Evolutionary conservation across 2,888 invertebrate species (phyloP).

Genomic region (Globia sparganii): DNA sequence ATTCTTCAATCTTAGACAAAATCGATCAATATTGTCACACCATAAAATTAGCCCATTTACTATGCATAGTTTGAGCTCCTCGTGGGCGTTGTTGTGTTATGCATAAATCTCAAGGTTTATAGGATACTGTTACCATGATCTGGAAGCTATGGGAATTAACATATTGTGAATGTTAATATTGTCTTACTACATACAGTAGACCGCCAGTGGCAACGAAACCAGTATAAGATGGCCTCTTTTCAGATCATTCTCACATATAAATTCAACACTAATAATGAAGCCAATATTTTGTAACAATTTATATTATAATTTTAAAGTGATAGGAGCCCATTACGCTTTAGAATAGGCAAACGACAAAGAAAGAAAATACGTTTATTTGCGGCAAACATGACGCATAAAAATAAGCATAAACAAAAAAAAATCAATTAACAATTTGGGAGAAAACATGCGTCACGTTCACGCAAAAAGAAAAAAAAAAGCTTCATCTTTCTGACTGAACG

Average conservation of each 20-base stretch:
- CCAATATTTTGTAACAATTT: too few relatives aligned
- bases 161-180: conserved; percentile 7
- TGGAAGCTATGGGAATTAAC: conserved; percentile 23
- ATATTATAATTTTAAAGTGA: too few relatives aligned
- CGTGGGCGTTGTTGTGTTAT: conserved; percentile 31
- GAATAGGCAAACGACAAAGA: neutral
- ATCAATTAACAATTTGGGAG: too few relatives aligned
- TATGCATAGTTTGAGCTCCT: conserved; percentile 39
- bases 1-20: neutral
- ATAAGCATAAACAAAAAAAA: too few relatives aligned
- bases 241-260: too few relatives aligned
- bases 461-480: too few relatives aligned
- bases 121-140: conserved; percentile 18
- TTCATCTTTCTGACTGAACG: neutral
- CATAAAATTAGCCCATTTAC: conserved; percentile 17
- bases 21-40: conserved; percentile 17
- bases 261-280: neutral
- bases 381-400: too few relatives aligned
- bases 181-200: neutral
- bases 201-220: neutral
- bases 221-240: neutral
- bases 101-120: conserved; percentile 55
- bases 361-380: too few relatives aligned
- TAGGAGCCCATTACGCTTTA: neutral
- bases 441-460: too few relatives aligned